Evolutionary conservation across 30 jellyfish, hydroid and myxozoan species (phyloP).

Genomic region (Nemopilema nomurai): DNA sequence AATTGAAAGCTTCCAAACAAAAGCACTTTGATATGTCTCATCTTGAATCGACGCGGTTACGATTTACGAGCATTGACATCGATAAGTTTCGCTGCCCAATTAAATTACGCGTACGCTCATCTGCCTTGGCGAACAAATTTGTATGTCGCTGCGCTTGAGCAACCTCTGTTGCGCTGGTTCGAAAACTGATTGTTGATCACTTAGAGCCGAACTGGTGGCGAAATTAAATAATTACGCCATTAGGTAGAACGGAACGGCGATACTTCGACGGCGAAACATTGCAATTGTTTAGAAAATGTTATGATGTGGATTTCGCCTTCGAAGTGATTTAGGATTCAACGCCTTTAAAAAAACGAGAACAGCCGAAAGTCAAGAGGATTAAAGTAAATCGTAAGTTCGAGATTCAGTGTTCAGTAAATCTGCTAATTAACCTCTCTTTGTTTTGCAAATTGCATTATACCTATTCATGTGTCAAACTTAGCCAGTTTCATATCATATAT

Average conservation of each 20-base stretch:
- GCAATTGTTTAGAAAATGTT: conserved; percentile 3
- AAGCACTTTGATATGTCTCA: neutral
- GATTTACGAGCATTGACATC: neutral
- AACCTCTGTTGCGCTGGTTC: conserved; percentile 49
- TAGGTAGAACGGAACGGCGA: conserved; percentile 38
- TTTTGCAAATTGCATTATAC: neutral
- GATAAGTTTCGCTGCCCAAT: neutral
- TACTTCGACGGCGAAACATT: conserved; percentile 1
- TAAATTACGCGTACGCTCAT: neutral
- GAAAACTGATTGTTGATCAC: conserved; percentile 41
- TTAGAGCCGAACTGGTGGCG: conserved; percentile 61
- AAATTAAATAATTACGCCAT: conserved; percentile 38
- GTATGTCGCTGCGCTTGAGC: conserved; percentile 68
- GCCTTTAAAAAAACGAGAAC: neutral
- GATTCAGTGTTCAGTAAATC: neutral
- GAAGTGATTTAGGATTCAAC: neutral
- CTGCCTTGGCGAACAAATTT: conserved; percentile 8
- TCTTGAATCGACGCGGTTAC: neutral
- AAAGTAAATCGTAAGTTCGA: neutral
- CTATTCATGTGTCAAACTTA: neutral
- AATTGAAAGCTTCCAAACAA: neutral
- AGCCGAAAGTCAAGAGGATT: neutral
- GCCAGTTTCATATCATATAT: neutral
- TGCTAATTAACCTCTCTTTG: neutral
- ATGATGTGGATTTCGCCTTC: neutral